These are phyloP conservation scores for Drosophila chauvacae DNA, from an alignment of 1,140 invertebrate genomes.

Conservation along the genomic window DNA sequence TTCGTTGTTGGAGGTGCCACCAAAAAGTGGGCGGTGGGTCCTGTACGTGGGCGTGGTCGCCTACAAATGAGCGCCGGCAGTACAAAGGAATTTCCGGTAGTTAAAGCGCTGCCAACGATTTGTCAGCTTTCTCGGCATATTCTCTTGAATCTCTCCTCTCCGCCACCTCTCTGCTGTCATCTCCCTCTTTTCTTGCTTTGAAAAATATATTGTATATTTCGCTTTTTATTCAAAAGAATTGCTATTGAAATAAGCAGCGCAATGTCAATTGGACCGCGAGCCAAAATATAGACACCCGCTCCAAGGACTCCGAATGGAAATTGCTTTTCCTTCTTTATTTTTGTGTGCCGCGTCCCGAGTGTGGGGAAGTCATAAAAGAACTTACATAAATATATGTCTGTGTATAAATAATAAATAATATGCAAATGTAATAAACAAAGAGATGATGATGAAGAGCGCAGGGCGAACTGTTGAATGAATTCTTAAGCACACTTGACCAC, in stretches of 20 bases:
- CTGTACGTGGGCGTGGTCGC: slow-evolving; percentile 34
- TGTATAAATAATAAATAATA: slow-evolving; percentile 82
- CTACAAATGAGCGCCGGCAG: slow-evolving; percentile 73
- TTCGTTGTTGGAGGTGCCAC: slow-evolving; percentile 43
- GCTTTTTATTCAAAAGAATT: slow-evolving; percentile 72
- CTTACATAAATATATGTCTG: slow-evolving; percentile 54
- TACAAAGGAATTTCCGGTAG: slow-evolving; percentile 83
- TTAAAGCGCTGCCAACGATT: slow-evolving; percentile 72
- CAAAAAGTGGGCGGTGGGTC: slow-evolving; percentile 12
- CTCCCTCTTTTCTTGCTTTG: slow-evolving; percentile 27
- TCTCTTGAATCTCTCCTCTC: slow-evolving; percentile 23
- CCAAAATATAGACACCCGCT: slow-evolving; percentile 37
- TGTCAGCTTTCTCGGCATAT: slow-evolving; percentile 49
- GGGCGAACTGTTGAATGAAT: slow-evolving; percentile 59
- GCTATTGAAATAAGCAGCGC: slow-evolving; percentile 79
- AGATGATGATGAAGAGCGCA: slow-evolving; percentile 48
- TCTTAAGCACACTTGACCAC: slow-evolving; percentile 71
- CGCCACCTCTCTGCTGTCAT: neutral
- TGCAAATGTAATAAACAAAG: slow-evolving; percentile 83
- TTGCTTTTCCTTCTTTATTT: slow-evolving; percentile 10
- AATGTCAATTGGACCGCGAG: slow-evolving; percentile 32
- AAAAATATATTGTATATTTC: slow-evolving; percentile 40
- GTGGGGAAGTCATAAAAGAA: slow-evolving; percentile 69
- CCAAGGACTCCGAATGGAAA: slow-evolving; percentile 10
- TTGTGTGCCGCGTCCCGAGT: slow-evolving; percentile 35